These are phyloP conservation scores for Piezodorus guildinii DNA, from an alignment of 1,140 invertebrate genomes.

Conservation along the genomic window DNA sequence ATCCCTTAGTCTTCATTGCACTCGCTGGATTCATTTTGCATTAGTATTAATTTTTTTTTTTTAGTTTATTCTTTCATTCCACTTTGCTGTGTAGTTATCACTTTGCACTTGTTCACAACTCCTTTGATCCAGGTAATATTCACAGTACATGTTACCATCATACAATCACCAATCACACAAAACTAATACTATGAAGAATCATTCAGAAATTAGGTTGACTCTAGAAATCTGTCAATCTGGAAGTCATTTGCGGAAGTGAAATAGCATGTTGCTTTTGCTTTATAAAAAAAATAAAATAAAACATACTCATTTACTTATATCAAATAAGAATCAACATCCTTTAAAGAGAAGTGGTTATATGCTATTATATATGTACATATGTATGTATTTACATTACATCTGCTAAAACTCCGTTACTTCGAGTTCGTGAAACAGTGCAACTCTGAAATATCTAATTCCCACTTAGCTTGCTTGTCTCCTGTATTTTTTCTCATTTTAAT, in stretches of 20 bases:
- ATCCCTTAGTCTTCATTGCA: not conserved
- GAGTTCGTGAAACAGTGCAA: constrained; percentile 8
- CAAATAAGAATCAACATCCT: no score
- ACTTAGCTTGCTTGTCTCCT: constrained; percentile 24
- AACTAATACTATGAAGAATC: not conserved
- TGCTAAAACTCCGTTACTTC: no score
- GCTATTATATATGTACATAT: no score
- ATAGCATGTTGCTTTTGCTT: constrained; percentile 10
- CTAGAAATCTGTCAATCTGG: not conserved
- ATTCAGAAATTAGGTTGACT: not conserved
- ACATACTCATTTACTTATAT: no score
- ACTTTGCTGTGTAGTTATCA: constrained; percentile 4
- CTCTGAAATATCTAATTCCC: constrained; percentile 4
- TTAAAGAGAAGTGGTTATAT: no score
- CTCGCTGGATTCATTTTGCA: not conserved
- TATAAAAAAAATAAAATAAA: no score
- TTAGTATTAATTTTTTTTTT: not conserved
- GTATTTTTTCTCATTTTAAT: constrained; percentile 20
- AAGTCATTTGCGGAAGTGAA: not conserved
- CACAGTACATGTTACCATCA: constrained; percentile 1
- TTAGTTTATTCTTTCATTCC: not conserved
- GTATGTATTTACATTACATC: no score
- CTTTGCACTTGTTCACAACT: constrained; percentile 17
- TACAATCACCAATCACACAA: not conserved
- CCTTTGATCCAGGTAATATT: not conserved